These are phyloP conservation scores for Drosophila suboccidentalis DNA, from an alignment of 2,888 invertebrate genomes.

Conservation along the genomic window DNA sequence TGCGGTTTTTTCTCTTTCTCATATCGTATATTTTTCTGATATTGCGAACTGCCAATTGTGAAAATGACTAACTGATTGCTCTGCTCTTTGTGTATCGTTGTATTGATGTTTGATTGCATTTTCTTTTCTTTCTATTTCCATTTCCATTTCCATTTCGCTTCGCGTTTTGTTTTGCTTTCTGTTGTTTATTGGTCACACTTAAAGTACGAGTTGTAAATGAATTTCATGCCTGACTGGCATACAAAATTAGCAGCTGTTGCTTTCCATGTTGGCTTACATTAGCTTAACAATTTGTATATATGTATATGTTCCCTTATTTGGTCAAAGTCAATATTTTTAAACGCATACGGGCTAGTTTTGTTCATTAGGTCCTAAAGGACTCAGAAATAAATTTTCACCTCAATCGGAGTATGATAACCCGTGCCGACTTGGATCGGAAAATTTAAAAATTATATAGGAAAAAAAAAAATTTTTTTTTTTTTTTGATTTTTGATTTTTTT, in stretches of 20 bases:
- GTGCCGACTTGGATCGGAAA: too few relatives aligned
- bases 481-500: too few relatives aligned
- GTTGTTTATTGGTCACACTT: conserved; percentile 48
- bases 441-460: too few relatives aligned
- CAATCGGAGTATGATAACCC: too few relatives aligned
- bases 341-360: too few relatives aligned
- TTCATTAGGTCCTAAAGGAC: too few relatives aligned
- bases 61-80: conserved; percentile 44
- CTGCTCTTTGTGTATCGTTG: conserved; percentile 15
- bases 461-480: too few relatives aligned
- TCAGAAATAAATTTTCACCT: too few relatives aligned
- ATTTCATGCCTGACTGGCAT: conserved; percentile 68
- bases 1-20: conserved; percentile 18
- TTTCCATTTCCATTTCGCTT: conserved; percentile 4
- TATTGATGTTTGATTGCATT: conserved; percentile 50
- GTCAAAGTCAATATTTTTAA: too few relatives aligned
- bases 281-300: conserved; percentile 6
- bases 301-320: too few relatives aligned
- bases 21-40: neutral
- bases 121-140: conserved; percentile 21
- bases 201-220: conserved; percentile 51
- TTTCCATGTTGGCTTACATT: conserved; percentile 33
- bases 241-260: conserved; percentile 53
- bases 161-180: conserved; percentile 19
- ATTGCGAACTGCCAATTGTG: conserved; percentile 28